These are phyloP conservation scores for Collichthys lucidus DNA, from an alignment of 2,113 vertebrate species.

Conservation along the genomic window DNA sequence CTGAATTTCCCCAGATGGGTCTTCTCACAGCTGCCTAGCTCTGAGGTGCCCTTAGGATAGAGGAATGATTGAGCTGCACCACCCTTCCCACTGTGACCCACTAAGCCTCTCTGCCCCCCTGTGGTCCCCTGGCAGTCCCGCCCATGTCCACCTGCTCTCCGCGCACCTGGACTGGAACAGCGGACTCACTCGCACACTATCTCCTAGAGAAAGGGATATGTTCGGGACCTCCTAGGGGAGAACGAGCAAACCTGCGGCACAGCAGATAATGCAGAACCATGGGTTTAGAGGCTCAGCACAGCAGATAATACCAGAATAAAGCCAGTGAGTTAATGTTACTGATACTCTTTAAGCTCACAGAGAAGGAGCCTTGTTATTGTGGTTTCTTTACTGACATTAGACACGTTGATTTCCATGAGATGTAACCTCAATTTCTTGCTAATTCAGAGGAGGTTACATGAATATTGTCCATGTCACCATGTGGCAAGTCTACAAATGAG, in stretches of 20 bases:
- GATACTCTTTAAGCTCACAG: constrained; percentile 28
- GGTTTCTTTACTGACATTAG: constrained; percentile 10
- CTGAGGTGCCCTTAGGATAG: constrained; percentile 62
- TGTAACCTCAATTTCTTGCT: not conserved
- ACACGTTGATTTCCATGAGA: constrained; percentile 1
- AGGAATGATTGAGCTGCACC: constrained; percentile 73
- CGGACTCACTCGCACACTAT: constrained; percentile 1
- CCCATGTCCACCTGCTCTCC: constrained; percentile 62
- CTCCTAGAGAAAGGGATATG: constrained; percentile 30
- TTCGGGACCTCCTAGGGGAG: constrained; percentile 29
- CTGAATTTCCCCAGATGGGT: constrained; percentile 52
- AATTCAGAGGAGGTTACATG: not conserved
- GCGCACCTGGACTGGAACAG: constrained; percentile 66
- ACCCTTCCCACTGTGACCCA: constrained; percentile 68
- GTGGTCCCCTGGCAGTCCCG: constrained; percentile 38
- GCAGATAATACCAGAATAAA: constrained; percentile 37
- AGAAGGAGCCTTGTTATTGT: constrained; percentile 16
- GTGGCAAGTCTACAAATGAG: constrained; percentile 16
- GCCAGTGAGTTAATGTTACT: constrained; percentile 5
- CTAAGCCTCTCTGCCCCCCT: constrained; percentile 62
- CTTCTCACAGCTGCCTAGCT: constrained; percentile 68
- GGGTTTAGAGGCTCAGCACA: constrained; percentile 23
- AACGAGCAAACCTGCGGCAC: constrained; percentile 29
- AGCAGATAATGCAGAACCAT: constrained; percentile 35
- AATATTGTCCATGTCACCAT: not conserved